Evolutionary conservation across 2,797 vertebrate species (phyloP), one percentile per base, ranked within the genome.

Genomic region (Crax fasciolata): DNA sequence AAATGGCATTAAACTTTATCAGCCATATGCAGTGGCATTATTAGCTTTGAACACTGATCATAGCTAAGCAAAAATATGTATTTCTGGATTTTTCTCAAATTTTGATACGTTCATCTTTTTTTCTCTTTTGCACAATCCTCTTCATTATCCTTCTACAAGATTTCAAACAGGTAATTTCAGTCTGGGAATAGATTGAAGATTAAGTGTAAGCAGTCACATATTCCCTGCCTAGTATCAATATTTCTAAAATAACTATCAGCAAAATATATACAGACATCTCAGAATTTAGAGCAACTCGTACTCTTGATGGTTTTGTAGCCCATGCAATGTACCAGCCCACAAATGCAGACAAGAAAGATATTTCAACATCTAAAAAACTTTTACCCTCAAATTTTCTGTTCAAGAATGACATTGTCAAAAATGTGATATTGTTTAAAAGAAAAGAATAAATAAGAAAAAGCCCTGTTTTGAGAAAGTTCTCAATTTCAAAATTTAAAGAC

Each of bases 1-100:
- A 93, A 95, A 90, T 58, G 82, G 41, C 88, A 66, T 72, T 91
- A 71, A 90, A 54, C 78, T 84, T 79, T 57, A 92, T 91, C 87
- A 84, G 19, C 57, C 57, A 12, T 51, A 58, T 18, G 21, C 46
- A 58, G 49, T 43, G 18, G 32, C 9, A 61, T 84, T 76, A 78
- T 93, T 61, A 71, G 78, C 67, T 93, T 89, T 44, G 6, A n/a
- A 61, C 41, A 38, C 58, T 58, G 30, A 68, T 74, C 63, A 38
- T 79, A 32, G 7, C 35, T 74, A 63, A 92, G 11, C 16, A 24
- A 90, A 91, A 94, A 81, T 14, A 71, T 57, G 54, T 12, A 86
- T 91, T 82, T 81, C 48, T 67, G 44, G 19, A 58, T 18, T 86
- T 86, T 88, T 76, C 30, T 91, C 11, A 12, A 8, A 3, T 23